These are phyloP conservation scores for Amphiprion percula DNA, from an alignment of 2,113 vertebrate genomes.

Conservation along the genomic window DNA sequence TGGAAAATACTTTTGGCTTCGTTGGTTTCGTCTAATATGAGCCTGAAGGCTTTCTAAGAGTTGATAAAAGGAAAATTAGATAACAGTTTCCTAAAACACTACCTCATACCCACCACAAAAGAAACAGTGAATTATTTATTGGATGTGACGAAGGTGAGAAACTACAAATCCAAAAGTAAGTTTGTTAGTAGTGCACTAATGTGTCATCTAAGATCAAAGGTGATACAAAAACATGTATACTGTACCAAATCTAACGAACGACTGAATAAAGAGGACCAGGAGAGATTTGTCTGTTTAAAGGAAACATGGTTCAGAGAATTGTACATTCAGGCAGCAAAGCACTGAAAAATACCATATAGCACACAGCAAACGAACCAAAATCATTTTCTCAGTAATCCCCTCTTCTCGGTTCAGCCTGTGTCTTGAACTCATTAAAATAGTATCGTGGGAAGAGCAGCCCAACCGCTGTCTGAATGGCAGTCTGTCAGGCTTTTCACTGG, in stretches of 20 bases:
- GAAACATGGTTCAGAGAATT: slow-evolving; percentile 75
- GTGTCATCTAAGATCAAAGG: slow-evolving; percentile 51
- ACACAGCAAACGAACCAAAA: slow-evolving; percentile 28
- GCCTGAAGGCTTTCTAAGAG: slow-evolving; percentile 10
- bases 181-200: slow-evolving; percentile 73
- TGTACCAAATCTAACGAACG: slow-evolving; percentile 89
- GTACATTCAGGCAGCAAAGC: slow-evolving; percentile 21
- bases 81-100: slow-evolving; percentile 45
- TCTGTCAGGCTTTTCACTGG: slow-evolving; percentile 34
- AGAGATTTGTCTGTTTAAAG: slow-evolving; percentile 88
- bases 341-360: slow-evolving; percentile 14
- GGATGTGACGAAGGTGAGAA: slow-evolving; percentile 43
- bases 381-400: background rate
- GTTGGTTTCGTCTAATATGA: background rate
- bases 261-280: slow-evolving; percentile 89
- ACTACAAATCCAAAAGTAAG: slow-evolving; percentile 47
- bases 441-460: slow-evolving; percentile 35
- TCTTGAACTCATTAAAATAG: slow-evolving; percentile 59
- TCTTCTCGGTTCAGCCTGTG: background rate
- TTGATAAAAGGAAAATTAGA: background rate
- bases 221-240: slow-evolving; percentile 73
- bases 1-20: background rate
- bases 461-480: slow-evolving; percentile 34
- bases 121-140: slow-evolving; percentile 24
- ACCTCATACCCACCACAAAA: slow-evolving; percentile 67